These are phyloP conservation scores for Cynocephalus volans DNA, from an alignment of 2,113 vertebrate species.

Conservation along the genomic window DNA sequence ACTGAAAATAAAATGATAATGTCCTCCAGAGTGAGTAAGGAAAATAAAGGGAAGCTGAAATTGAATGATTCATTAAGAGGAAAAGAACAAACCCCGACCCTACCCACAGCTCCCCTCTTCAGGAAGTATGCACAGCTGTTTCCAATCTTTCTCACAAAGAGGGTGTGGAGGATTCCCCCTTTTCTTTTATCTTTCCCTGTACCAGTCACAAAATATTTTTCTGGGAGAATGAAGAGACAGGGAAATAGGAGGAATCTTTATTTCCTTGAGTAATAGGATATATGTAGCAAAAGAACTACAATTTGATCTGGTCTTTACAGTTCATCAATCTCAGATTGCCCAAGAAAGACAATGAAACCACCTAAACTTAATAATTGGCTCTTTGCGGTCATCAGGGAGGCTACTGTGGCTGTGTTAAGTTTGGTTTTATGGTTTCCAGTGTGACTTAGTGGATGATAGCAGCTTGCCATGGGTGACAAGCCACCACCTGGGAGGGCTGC, in stretches of 20 bases:
- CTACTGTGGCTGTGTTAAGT: neutral
- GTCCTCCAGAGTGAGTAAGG: neutral
- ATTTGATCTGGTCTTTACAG: neutral
- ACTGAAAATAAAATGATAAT: neutral
- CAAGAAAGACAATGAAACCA: conserved; percentile 56
- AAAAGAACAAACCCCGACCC: neutral
- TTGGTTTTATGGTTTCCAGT: conserved; percentile 27
- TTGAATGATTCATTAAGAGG: neutral
- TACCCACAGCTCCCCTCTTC: neutral
- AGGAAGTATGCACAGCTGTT: neutral
- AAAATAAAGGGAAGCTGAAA: neutral
- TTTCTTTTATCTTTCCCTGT: neutral
- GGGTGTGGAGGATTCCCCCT: accelerated
- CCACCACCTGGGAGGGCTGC: neutral
- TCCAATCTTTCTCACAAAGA: neutral
- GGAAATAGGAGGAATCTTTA: neutral
- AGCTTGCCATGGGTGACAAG: conserved; percentile 18
- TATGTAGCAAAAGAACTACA: neutral
- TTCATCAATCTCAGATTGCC: neutral
- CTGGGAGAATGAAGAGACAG: neutral
- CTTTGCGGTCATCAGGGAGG: neutral
- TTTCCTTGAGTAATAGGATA: neutral
- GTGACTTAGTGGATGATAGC: conserved; percentile 25
- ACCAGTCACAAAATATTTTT: neutral
- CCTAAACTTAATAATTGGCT: neutral